Evolutionary conservation across 1,140 invertebrate genomes (phyloP).

Genomic region (Coenobita brevimanus): DNA sequence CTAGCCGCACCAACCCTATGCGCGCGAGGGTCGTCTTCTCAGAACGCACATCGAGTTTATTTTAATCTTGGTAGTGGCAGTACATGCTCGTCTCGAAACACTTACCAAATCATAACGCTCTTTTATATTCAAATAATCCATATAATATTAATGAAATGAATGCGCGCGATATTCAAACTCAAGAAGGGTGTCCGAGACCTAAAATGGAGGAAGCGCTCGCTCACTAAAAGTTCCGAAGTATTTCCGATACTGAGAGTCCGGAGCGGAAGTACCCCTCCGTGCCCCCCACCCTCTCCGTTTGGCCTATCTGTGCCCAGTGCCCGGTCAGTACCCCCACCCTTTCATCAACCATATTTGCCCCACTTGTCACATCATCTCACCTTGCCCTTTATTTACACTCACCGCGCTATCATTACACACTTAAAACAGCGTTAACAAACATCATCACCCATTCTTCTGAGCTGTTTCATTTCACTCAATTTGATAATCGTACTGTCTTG

Average conservation of each 20-base stretch:
- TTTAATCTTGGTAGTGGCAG: conserved; percentile 45
- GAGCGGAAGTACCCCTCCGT: conserved; percentile 23
- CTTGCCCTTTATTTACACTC: no score
- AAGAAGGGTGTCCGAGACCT: not conserved
- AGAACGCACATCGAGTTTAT: conserved; percentile 49
- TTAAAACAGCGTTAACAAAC: no score
- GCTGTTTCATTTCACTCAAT: no score
- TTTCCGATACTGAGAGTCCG: conserved; percentile 20
- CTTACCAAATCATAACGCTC: not conserved
- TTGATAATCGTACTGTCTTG: no score
- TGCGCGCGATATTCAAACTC: not conserved
- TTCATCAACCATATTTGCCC: no score
- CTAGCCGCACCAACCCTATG: conserved; percentile 21
- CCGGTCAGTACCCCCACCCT: not conserved
- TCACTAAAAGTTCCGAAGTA: conserved; percentile 50
- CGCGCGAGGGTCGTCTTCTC: conserved; percentile 60
- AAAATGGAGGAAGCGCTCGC: conserved; percentile 24
- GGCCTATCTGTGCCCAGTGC: not conserved
- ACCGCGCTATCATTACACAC: no score
- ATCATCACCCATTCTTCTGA: no score
- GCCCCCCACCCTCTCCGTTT: not conserved
- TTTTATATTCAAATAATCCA: not conserved
- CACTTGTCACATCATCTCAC: no score
- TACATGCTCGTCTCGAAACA: not conserved
- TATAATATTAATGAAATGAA: not conserved